These are phyloP conservation scores for Microcebus tavaratra DNA, from an alignment of 2,113 vertebrate genomes.

Conservation along the genomic window DNA sequence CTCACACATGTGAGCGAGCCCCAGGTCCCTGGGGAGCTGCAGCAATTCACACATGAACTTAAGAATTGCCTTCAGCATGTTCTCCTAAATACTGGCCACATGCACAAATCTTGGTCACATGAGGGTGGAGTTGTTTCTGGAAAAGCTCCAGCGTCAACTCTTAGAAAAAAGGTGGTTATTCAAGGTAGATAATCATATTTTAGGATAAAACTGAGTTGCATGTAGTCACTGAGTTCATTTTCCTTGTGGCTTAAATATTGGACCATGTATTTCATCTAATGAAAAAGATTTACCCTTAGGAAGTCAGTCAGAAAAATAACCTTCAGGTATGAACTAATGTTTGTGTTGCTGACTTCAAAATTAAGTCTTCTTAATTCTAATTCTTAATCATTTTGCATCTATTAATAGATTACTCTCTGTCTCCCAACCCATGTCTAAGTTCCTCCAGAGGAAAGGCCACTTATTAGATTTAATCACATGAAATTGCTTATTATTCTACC, in stretches of 20 bases:
- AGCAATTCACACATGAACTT: neutral
- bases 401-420: neutral
- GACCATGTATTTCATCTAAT: neutral
- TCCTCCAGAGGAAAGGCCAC: neutral
- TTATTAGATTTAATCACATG: neutral
- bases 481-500: neutral
- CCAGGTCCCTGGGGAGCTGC: neutral
- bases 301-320: neutral
- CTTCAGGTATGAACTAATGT: neutral
- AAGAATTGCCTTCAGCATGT: neutral
- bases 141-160: neutral
- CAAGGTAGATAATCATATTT: neutral
- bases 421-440: neutral
- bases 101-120: neutral
- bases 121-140: neutral
- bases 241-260: neutral
- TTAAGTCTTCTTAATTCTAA: neutral
- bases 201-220: neutral
- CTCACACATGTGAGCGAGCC: neutral
- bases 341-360: neutral
- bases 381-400: conserved; percentile 13
- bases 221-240: neutral
- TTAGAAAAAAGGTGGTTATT: neutral
- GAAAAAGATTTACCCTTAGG: neutral
- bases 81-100: neutral